Evolutionary conservation across 2,113 vertebrate genomes (phyloP).

Genomic region (Pseudolaguvia tuberculata): DNA sequence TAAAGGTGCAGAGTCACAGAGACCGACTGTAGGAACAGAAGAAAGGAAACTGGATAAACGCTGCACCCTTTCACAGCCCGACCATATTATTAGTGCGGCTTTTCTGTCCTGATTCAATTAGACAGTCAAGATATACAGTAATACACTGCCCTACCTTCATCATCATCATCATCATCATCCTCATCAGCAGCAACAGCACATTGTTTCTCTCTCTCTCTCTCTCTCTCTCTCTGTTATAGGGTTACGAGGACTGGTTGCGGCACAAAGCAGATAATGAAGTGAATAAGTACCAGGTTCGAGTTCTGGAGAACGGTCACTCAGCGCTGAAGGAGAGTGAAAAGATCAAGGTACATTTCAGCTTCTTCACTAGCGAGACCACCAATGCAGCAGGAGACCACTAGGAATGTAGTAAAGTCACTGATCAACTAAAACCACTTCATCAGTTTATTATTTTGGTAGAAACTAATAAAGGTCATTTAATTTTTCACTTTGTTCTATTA

Average conservation of each 20-base stretch:
- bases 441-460: too few species aligned
- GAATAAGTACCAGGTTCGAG: constrained; percentile 84
- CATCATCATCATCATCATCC: too few species aligned
- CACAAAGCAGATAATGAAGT: constrained; percentile 96
- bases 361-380: not conserved
- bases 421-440: too few species aligned
- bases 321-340: constrained; percentile 85
- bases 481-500: not conserved
- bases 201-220: constrained; percentile 31
- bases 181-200: too few species aligned
- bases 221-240: constrained; percentile 59
- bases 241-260: constrained; percentile 96
- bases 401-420: too few species aligned
- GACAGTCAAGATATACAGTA: not conserved
- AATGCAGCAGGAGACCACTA: too few species aligned
- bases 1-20: too few species aligned
- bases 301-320: constrained; percentile 78
- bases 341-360: constrained; percentile 80
- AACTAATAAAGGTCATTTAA: not conserved
- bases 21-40: too few species aligned
- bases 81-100: not conserved
- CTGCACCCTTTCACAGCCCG: too few species aligned
- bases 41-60: too few species aligned
- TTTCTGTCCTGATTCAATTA: constrained; percentile 22
- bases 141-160: not conserved